phyloP scores from a whole-genome alignment of 2,888 invertebrate species.

The Agrotis puta region DNA sequence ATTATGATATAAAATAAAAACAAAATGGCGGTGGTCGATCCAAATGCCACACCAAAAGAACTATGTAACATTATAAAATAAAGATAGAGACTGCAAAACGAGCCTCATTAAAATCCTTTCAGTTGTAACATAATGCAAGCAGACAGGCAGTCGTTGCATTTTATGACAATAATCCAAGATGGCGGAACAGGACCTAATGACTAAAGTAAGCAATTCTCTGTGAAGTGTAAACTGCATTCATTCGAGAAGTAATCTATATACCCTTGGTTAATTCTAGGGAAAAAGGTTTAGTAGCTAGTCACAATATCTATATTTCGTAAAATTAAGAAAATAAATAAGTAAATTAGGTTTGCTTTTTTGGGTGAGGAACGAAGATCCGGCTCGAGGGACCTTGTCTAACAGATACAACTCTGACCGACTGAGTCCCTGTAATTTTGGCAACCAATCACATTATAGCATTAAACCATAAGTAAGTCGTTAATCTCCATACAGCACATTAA shows the following conservation, averaged over 20 bases:
- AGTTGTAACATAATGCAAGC: not conserved
- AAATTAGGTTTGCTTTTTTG: too few species aligned
- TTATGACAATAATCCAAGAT: slow-evolving; percentile 16
- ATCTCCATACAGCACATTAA: not conserved
- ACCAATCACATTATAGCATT: not conserved
- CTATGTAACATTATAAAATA: too few species aligned
- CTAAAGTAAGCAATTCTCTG: slow-evolving; percentile 2
- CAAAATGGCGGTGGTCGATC: too few species aligned
- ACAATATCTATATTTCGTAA: not conserved
- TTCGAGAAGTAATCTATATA: not conserved
- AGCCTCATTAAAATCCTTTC: too few species aligned
- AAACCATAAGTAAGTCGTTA: not conserved
- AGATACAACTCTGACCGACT: too few species aligned
- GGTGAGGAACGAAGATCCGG: not conserved
- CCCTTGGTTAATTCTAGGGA: not conserved
- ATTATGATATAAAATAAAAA: too few species aligned
- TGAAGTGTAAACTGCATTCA: slow-evolving; percentile 14
- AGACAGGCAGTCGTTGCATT: not conserved
- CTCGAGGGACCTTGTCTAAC: not conserved
- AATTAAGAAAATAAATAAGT: too few species aligned
- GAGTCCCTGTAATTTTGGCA: not conserved
- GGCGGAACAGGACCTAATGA: not conserved
- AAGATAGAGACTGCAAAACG: too few species aligned
- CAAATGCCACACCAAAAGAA: too few species aligned
- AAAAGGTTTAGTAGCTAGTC: not conserved